Evolutionary conservation across 1,140 invertebrate genomes (phyloP).

Genomic region (Pissodes strobi): DNA sequence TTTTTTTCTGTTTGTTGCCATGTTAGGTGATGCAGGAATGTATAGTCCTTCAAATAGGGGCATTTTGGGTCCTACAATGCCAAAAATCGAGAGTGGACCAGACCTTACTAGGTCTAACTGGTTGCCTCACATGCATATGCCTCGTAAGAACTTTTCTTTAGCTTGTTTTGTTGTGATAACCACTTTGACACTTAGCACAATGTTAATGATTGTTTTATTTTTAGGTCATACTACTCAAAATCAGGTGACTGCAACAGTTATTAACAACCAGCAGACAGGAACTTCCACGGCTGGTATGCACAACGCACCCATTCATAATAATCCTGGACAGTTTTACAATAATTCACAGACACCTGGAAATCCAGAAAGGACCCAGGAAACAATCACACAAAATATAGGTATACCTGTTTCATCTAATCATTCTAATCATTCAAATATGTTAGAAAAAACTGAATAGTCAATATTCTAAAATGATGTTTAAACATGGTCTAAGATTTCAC

Average conservation of each 20-base stretch:
- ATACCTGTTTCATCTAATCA: too few relatives aligned
- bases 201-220: neutral
- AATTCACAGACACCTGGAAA: constrained; percentile 30
- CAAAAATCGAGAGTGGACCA: constrained; percentile 60
- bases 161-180: constrained; percentile 48
- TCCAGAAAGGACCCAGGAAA: constrained; percentile 36
- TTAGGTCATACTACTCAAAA: constrained; percentile 30
- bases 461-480: too few relatives aligned
- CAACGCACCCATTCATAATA: constrained; percentile 31
- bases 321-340: constrained; percentile 41
- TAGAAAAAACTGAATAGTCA: too few relatives aligned
- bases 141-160: constrained; percentile 64
- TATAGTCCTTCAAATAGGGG: constrained; percentile 58
- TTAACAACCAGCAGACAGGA: constrained; percentile 17
- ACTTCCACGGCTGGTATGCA: constrained; percentile 13
- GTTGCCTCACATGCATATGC: constrained; percentile 62
- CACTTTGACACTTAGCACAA: neutral
- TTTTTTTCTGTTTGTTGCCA: constrained; percentile 48
- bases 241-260: constrained; percentile 28
- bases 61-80: constrained; percentile 56
- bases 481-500: too few relatives aligned
- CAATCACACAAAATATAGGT: constrained; percentile 42
- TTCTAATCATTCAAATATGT: too few relatives aligned
- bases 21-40: constrained; percentile 57
- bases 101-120: constrained; percentile 60